These are phyloP conservation scores for Cirrhinus mrigala DNA, from an alignment of 2,797 vertebrate species.

Conservation along the genomic window DNA sequence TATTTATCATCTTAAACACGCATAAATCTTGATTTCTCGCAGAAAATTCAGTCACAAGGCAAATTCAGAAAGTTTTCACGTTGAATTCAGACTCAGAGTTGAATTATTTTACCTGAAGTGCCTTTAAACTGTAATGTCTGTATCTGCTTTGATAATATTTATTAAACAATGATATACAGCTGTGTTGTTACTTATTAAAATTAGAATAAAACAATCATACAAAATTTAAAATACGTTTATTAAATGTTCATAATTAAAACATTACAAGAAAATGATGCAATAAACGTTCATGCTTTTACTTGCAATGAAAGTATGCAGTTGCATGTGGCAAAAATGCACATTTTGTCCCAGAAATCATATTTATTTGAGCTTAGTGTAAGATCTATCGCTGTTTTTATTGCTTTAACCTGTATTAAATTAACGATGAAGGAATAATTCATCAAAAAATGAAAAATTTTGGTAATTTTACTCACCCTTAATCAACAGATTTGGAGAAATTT, in stretches of 20 bases:
- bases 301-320: not conserved
- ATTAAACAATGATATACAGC: slow-evolving; percentile 35
- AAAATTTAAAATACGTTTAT: slow-evolving; percentile 54
- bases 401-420: not conserved
- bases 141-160: slow-evolving; percentile 51
- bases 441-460: not conserved
- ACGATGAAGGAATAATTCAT: not conserved
- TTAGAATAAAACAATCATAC: not conserved
- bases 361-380: not conserved
- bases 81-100: not conserved
- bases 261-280: slow-evolving; percentile 22
- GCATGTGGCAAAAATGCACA: not conserved
- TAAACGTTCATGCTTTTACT: not conserved
- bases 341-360: not conserved
- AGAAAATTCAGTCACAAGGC: not conserved
- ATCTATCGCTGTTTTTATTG: not conserved
- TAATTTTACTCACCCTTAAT: not conserved
- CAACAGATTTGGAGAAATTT: not conserved
- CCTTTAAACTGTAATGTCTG: slow-evolving; percentile 32
- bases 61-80: not conserved
- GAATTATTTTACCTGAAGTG: slow-evolving; percentile 40
- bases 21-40: not conserved
- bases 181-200: not conserved
- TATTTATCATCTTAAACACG: not conserved
- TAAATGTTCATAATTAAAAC: slow-evolving; percentile 39